Base-by-base conservation (phyloP, 1,140 invertebrate species). In the Macrocentrus cingulum region DNA sequence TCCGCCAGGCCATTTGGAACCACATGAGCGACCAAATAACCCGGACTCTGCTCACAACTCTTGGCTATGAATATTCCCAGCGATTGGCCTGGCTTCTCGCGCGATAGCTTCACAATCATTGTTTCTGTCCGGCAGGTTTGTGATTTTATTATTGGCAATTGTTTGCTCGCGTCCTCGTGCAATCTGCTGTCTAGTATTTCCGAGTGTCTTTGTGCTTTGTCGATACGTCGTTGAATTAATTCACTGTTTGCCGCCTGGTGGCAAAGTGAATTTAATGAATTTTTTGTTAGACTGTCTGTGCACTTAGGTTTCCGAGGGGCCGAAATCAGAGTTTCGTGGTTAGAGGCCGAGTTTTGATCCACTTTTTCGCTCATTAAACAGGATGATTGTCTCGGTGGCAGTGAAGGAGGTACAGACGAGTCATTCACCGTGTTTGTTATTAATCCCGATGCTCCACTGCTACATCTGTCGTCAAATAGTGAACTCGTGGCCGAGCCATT, bases 61-160 rank as follows among this genome's bases (percentile, higher is more conserved):
- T 91, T 91, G 1, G 90, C 89, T 50, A 94, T 92, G 66, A 91
- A 90, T 64, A 94, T 91, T 1, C 92, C 92, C 13, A 94, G 72
- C 73, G 90, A 90, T 66, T 90, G 87, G 29, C 81, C 77, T 1
- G 85, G 81, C 56, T 84, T 81, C 56, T 82, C 83, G 67, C 88
- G 87, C 4, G 82, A 72, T 15, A 94, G 82, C 64, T 87, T 84
- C 7, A 92, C 84, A 18, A 89, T 81, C 69, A 85, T 85, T 63
- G 82, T 84, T 39, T 83, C 79, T 18, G 73, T 75, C 49, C 72
- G 79, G 36, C 82, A 66, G 13, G 68, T 56, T 67, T 71, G 76
- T 71, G 81, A 70, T 68, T 76, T 67, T 65, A 84, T 49, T 59
- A 81, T 66, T 62, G 81, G 60, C 72, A 84, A 65, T 72, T 62